Conservation (phyloP, 2,113 vertebrate genomes). For the Arizona elegans region DNA sequence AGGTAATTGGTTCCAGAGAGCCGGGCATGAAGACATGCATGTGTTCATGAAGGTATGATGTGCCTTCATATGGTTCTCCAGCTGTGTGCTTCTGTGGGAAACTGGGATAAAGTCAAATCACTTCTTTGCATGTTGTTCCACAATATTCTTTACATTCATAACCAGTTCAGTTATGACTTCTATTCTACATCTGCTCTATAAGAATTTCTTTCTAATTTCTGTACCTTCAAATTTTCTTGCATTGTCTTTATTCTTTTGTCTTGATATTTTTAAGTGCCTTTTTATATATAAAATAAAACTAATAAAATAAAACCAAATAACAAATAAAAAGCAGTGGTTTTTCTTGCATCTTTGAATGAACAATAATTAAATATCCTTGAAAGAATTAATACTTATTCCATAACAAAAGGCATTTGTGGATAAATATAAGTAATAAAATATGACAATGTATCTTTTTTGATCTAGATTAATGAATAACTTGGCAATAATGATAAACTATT, state of each 20-base stretch:
- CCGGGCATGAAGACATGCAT: not conserved
- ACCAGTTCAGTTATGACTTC: not conserved
- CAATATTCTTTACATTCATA: not conserved
- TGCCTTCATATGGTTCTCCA: not conserved
- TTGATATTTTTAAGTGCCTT: not conserved
- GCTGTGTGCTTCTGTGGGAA: not conserved
- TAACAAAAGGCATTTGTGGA: too few species aligned
- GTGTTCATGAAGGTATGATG: not conserved
- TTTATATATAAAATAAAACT: too few species aligned
- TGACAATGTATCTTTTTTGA: not conserved
- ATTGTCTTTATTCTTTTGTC: not conserved
- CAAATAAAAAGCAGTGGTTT: too few species aligned
- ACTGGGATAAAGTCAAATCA: not conserved
- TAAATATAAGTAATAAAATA: not conserved
- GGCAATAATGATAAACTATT: slow-evolving; percentile 25
- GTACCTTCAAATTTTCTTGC: not conserved
- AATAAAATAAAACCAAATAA: too few species aligned
- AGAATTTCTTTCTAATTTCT: not conserved
- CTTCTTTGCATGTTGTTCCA: not conserved
- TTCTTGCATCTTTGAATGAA: too few species aligned
- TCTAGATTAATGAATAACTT: slow-evolving; percentile 66
- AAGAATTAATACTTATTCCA: too few species aligned
- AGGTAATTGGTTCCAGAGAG: too few species aligned
- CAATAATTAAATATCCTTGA: too few species aligned
- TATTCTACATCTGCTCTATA: not conserved